A percentile compares a stretch with the other conserved stretches of the same genome.
These are phyloP conservation scores for Actenoides hombroni DNA, from an alignment of 2,113 vertebrate genomes.

Conservation along the genomic window DNA sequence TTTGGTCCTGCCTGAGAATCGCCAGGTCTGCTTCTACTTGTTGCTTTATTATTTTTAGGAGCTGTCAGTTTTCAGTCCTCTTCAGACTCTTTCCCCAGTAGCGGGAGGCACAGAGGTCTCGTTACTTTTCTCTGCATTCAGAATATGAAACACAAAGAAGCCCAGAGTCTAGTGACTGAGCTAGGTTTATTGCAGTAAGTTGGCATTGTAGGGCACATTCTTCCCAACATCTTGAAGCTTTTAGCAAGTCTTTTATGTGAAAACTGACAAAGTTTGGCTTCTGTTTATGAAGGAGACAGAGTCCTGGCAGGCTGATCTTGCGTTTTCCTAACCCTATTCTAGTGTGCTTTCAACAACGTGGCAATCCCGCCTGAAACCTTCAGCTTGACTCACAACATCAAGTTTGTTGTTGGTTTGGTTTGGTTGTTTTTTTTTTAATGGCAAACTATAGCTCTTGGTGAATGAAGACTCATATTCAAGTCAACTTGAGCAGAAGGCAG, in stretches of 20 bases:
- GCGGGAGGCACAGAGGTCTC: conserved; percentile 48
- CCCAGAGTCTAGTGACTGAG: conserved; percentile 53
- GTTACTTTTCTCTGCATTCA: conserved; percentile 53
- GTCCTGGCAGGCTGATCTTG: conserved; percentile 46
- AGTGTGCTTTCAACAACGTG: conserved; percentile 45
- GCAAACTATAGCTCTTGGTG: conserved; percentile 2
- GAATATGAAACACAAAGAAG: conserved; percentile 49
- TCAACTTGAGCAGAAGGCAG: background rate
- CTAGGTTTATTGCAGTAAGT: conserved; percentile 59
- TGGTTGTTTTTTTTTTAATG: background rate
- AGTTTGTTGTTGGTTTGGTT: background rate
- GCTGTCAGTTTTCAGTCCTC: conserved; percentile 8
- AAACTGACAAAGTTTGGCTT: conserved; percentile 52
- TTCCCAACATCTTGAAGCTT: conserved; percentile 67
- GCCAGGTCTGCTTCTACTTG: background rate
- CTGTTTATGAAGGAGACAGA: conserved; percentile 60
- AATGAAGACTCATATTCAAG: conserved; percentile 1
- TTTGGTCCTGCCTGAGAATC: background rate
- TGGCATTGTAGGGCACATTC: conserved; percentile 63
- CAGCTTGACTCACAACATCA: conserved; percentile 54
- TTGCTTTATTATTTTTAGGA: background rate
- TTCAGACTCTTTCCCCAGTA: background rate
- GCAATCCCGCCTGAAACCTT: conserved; percentile 34
- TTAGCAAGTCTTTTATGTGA: conserved; percentile 64
- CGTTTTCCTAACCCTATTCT: conserved; percentile 44